phyloP scores from a whole-genome alignment of 2,113 vertebrate genomes.

The Bagarius yarrelli region DNA sequence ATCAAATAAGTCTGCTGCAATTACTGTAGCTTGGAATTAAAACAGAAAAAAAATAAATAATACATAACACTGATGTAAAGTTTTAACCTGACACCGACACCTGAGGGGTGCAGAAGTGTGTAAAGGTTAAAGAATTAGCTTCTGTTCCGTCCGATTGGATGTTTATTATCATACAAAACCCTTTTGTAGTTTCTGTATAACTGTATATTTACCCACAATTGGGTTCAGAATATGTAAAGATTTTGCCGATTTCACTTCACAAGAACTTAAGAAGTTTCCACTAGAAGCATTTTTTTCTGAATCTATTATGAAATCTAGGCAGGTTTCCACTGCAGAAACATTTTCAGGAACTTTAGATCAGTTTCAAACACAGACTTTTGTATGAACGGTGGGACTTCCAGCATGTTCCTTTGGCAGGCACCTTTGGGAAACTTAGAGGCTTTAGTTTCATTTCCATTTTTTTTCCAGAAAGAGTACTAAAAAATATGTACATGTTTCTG shows the following conservation, averaged over 20 bases:
- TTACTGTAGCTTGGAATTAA: neutral
- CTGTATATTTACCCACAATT: too few species aligned
- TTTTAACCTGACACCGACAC: neutral
- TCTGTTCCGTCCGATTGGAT: neutral
- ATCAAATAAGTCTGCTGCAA: neutral
- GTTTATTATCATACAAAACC: neutral
- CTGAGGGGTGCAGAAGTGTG: neutral
- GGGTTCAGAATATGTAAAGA: too few species aligned
- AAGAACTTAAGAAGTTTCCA: neutral
- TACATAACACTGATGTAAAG: neutral
- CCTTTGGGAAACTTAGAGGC: neutral
- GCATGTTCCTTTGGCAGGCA: conserved; percentile 2
- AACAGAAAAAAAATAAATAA: neutral
- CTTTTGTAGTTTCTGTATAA: too few species aligned
- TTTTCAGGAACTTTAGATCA: neutral
- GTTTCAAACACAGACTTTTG: neutral
- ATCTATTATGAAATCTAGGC: neutral
- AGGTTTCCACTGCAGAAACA: conserved; percentile 1
- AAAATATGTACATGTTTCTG: neutral
- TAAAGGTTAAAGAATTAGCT: neutral
- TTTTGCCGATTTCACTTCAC: neutral
- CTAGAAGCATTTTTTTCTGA: neutral
- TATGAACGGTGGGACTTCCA: neutral
- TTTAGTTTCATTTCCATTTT: neutral
- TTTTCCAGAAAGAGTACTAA: neutral